These are phyloP conservation scores for Alviniconcha strummeri DNA, from an alignment of 2,888 invertebrate species.

Conservation along the genomic window DNA sequence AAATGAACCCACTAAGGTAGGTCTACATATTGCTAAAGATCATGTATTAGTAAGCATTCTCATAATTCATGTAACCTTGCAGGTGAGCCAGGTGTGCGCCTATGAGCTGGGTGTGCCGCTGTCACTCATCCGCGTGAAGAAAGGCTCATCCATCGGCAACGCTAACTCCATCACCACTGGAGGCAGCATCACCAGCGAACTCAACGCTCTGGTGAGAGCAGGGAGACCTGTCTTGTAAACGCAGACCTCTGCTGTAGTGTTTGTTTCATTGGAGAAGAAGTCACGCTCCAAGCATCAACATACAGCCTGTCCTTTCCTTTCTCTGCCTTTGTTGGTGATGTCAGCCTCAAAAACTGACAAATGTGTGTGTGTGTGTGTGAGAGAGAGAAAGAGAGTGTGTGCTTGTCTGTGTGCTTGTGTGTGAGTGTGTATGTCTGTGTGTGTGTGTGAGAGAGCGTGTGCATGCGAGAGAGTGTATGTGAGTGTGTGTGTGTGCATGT, in stretches of 20 bases:
- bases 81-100: constrained; percentile 79
- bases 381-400: not conserved
- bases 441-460: not conserved
- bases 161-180: constrained; percentile 81
- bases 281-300: not conserved
- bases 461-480: not conserved
- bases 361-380: not conserved
- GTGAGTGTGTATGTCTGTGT: not conserved
- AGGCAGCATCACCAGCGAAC: constrained; percentile 80
- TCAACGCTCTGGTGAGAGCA: constrained; percentile 65
- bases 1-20: too few relatives aligned
- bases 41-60: too few relatives aligned
- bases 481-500: not conserved
- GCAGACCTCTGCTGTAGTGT: not conserved
- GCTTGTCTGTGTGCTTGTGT: not conserved
- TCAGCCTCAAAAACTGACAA: not conserved
- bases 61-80: not conserved
- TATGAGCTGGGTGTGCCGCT: constrained; percentile 82
- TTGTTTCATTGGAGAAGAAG: not conserved
- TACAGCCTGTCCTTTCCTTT: not conserved
- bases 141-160: constrained; percentile 79
- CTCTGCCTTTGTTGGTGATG: not conserved
- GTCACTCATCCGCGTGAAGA: constrained; percentile 80
- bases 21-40: too few relatives aligned
- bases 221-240: not conserved